These are phyloP conservation scores for Papilio xuthus DNA, from an alignment of 1,140 invertebrate species.

Conservation along the genomic window DNA sequence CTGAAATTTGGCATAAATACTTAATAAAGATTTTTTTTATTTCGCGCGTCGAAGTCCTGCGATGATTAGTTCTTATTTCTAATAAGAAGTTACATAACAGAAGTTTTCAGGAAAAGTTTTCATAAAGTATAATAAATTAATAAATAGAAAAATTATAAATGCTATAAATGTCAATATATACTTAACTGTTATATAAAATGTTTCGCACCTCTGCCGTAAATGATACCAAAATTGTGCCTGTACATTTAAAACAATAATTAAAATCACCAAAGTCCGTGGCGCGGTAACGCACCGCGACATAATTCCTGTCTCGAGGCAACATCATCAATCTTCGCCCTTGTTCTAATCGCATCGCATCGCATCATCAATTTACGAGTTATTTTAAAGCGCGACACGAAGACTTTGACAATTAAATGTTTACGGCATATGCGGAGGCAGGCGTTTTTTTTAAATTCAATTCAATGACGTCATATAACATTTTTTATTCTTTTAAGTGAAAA, in stretches of 20 bases:
- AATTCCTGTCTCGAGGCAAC: constrained; percentile 35
- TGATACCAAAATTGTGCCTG: neutral
- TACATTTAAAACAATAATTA: constrained; percentile 17
- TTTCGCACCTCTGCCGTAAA: neutral
- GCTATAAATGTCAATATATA: too few relatives aligned
- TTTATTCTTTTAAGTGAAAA: neutral
- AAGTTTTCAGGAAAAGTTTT: too few relatives aligned
- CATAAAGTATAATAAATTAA: too few relatives aligned
- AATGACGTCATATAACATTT: neutral
- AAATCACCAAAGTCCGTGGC: neutral
- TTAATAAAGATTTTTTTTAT: too few relatives aligned
- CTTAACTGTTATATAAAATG: neutral
- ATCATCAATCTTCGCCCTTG: constrained; percentile 72
- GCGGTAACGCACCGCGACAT: constrained; percentile 33
- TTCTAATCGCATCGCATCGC: constrained; percentile 49
- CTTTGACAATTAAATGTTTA: constrained; percentile 45
- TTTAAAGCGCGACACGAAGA: constrained; percentile 56
- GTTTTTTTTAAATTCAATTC: constrained; percentile 21
- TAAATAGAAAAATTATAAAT: too few relatives aligned
- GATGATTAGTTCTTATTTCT: too few relatives aligned
- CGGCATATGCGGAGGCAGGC: constrained; percentile 29
- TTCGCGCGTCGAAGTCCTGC: too few relatives aligned
- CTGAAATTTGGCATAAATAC: too few relatives aligned
- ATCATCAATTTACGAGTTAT: constrained; percentile 74
- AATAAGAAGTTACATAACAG: too few relatives aligned